Percentiles rank a stretch among this genome's conserved stretches.
These are phyloP conservation scores for Denticeps clupeoides DNA, from an alignment of 2,797 vertebrate genomes.

Conservation along the genomic window DNA sequence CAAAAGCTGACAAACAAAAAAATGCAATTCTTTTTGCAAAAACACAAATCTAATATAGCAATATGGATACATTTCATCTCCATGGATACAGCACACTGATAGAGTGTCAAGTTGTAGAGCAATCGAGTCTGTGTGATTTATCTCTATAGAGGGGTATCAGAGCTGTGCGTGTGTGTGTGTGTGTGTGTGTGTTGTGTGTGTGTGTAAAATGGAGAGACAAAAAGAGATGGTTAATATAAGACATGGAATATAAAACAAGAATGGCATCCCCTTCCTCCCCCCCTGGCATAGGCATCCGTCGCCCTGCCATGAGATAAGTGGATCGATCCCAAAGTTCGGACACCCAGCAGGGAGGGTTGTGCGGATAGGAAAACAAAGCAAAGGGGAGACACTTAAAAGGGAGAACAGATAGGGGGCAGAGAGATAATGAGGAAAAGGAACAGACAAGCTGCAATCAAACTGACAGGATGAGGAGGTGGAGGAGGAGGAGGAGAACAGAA, in stretches of 20 bases:
- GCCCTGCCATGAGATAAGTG: slow-evolving; percentile 4
- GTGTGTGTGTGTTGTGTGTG: not conserved
- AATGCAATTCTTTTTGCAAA: too few relatives aligned
- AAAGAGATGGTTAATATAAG: not conserved
- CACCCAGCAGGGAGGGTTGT: not conserved
- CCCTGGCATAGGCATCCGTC: slow-evolving; percentile 9
- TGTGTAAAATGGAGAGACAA: not conserved
- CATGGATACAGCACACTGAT: not conserved
- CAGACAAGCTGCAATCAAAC: slow-evolving; percentile 4
- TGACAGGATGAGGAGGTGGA: not conserved
- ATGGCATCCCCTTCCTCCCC: slow-evolving; percentile 1
- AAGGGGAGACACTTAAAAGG: slow-evolving; percentile 9
- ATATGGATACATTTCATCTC: not conserved
- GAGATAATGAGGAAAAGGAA: slow-evolving; percentile 2
- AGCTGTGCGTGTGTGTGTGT: not conserved
- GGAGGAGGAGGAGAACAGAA: not conserved
- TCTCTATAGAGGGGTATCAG: not conserved
- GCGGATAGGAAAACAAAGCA: slow-evolving; percentile 1
- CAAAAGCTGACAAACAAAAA: too few relatives aligned
- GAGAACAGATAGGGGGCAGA: not conserved
- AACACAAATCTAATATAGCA: not conserved
- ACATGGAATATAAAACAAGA: not conserved
- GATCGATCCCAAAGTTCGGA: slow-evolving; percentile 8
- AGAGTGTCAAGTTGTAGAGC: not conserved
- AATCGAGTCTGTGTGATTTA: not conserved